These are phyloP conservation scores for Galago senegalensis DNA, from an alignment of 2,797 vertebrate genomes.

Conservation along the genomic window DNA sequence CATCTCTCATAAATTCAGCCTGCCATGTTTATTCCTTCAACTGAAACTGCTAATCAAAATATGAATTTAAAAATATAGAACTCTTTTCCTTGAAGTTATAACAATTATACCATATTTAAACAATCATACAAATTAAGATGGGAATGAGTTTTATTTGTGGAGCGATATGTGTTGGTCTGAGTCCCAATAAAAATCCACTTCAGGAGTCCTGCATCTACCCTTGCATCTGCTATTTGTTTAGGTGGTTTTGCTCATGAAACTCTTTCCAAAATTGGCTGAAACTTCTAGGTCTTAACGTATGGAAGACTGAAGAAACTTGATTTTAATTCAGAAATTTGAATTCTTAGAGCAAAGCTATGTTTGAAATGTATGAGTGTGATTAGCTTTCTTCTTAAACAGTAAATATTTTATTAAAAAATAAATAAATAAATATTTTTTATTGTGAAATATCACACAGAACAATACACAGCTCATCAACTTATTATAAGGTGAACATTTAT, in stretches of 20 bases:
- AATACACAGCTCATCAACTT: neutral
- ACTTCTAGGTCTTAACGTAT: neutral
- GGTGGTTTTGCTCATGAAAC: neutral
- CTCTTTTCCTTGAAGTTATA: neutral
- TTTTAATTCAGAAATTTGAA: conserved; percentile 46
- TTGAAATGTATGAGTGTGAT: neutral
- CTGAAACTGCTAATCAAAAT: conserved; percentile 51
- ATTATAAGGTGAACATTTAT: neutral
- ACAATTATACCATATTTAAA: conserved; percentile 11
- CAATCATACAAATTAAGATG: neutral
- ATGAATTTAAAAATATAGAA: neutral
- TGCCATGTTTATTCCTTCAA: conserved; percentile 9
- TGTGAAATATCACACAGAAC: neutral
- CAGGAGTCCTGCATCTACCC: neutral
- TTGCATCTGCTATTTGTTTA: neutral
- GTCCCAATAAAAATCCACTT: neutral
- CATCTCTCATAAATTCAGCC: neutral
- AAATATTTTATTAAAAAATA: no score
- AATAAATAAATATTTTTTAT: neutral
- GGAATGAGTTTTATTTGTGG: conserved; percentile 23
- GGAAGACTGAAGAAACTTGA: neutral
- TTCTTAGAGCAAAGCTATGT: neutral
- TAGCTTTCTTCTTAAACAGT: conserved; percentile 24
- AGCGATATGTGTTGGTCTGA: neutral
- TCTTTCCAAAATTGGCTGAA: conserved; percentile 24